These are phyloP conservation scores for Nothobranchius furzeri DNA, from an alignment of 2,113 vertebrate genomes.

Conservation along the genomic window DNA sequence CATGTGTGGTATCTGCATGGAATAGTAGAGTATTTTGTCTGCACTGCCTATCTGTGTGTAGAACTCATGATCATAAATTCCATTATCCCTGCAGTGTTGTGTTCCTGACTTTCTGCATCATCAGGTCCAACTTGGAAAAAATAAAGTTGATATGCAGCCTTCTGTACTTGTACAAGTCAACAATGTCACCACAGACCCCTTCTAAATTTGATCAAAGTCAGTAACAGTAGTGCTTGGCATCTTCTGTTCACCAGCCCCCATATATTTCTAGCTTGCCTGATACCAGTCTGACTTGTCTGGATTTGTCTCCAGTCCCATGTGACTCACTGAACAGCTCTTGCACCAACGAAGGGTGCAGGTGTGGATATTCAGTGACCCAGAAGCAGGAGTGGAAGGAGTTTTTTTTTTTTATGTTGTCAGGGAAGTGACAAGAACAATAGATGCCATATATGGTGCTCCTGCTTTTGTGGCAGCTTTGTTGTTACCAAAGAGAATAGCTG, in stretches of 20 bases:
- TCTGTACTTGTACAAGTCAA: background rate
- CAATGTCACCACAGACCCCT: conserved; percentile 15
- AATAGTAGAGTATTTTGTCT: no score
- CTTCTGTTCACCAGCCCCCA: conserved; percentile 8
- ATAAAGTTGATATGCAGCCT: no score
- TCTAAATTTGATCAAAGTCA: background rate
- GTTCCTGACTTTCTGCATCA: no score
- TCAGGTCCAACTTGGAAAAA: no score
- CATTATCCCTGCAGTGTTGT: no score
- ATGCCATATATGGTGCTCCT: conserved; percentile 69
- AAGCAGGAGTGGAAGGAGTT: conserved; percentile 16
- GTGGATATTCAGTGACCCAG: conserved; percentile 50
- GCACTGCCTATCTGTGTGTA: no score
- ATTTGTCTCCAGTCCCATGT: conserved; percentile 44
- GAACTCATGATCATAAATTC: no score
- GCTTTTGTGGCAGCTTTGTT: conserved; percentile 63
- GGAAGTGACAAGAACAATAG: conserved; percentile 69
- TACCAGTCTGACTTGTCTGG: conserved; percentile 42
- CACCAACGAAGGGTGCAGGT: conserved; percentile 26
- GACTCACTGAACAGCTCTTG: conserved; percentile 47
- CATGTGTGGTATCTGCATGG: no score
- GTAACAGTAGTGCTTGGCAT: background rate
- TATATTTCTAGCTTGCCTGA: conserved; percentile 42
- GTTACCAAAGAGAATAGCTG: conserved; percentile 58
- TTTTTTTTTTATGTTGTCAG: conserved; percentile 61